These are phyloP conservation scores for Pseudolaguvia tuberculata DNA, from an alignment of 2,113 vertebrate species.

Conservation along the genomic window DNA sequence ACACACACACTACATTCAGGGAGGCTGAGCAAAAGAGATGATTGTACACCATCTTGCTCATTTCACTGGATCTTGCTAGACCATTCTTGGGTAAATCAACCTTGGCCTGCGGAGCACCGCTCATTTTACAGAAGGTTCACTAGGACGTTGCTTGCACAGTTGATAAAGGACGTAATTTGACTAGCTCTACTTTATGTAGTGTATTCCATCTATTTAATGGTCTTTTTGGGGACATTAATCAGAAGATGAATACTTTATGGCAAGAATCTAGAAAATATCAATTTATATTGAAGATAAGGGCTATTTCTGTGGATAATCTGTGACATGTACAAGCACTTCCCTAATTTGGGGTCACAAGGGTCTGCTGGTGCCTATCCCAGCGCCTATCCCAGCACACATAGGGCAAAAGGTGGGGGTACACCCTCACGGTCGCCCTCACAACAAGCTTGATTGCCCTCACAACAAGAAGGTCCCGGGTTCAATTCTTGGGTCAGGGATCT, in stretches of 20 bases:
- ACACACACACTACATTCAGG: background rate
- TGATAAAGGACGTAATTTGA: background rate
- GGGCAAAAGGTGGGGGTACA: no score
- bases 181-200: background rate
- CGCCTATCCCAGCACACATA: no score
- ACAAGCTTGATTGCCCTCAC: no score
- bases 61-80: background rate
- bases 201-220: background rate
- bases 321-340: no score
- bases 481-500: no score
- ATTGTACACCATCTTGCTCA: background rate
- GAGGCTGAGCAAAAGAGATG: slow-evolving; percentile 25
- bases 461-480: no score
- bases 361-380: no score
- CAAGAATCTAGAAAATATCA: no score
- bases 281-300: no score
- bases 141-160: background rate
- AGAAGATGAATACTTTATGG: background rate
- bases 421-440: no score
- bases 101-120: background rate
- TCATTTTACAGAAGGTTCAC: background rate
- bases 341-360: no score
- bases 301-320: no score
- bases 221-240: background rate
- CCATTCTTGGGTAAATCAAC: slow-evolving; percentile 16